phyloP scores from a whole-genome alignment of 2,797 vertebrate genomes.

The Gephyroberyx darwinii region DNA sequence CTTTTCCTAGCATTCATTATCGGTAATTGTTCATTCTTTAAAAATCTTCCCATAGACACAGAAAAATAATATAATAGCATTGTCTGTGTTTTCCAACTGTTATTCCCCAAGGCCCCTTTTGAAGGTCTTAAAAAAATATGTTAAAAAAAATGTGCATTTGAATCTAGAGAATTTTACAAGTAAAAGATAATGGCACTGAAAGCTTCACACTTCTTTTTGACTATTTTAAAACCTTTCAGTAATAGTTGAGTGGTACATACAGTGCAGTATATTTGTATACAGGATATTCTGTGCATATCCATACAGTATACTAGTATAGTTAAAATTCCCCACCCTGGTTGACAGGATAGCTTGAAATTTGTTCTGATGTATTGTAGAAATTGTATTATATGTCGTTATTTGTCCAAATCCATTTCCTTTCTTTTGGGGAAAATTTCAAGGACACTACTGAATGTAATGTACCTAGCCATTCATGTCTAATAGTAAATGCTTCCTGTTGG shows the following conservation, averaged over 20 bases:
- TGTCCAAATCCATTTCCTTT: not conserved
- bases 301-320: conserved; percentile 12
- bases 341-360: conserved; percentile 26
- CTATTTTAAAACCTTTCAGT: too few species aligned
- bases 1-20: conserved; percentile 24
- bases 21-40: conserved; percentile 18
- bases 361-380: conserved; percentile 26
- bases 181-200: too few species aligned
- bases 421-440: too few species aligned
- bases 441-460: not conserved
- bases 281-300: too few species aligned
- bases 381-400: conserved; percentile 30
- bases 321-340: conserved; percentile 8
- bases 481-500: not conserved
- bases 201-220: too few species aligned
- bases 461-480: too few species aligned
- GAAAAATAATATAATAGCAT: not conserved
- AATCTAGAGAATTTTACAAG: too few species aligned
- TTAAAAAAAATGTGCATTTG: too few species aligned
- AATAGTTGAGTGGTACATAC: too few species aligned
- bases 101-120: too few species aligned
- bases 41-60: not conserved
- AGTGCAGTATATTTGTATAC: too few species aligned
- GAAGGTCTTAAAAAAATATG: too few species aligned
- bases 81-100: not conserved